Evolutionary conservation across 2,797 vertebrate species (phyloP), one percentile per base, ranked within the genome.

Genomic region (Sphaeramia orbicularis): DNA sequence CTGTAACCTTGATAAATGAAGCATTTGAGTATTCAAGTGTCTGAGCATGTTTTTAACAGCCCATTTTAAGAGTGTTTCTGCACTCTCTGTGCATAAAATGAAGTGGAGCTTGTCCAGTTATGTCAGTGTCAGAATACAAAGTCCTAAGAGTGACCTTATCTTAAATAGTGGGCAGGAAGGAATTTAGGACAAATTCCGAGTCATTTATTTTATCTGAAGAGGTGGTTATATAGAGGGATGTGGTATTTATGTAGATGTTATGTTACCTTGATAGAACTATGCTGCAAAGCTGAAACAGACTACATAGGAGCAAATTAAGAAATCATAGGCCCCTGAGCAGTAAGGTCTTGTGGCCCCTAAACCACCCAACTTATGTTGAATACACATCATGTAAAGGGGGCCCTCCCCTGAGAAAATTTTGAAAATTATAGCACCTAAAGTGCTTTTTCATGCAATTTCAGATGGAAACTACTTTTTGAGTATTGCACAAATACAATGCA

Each of bases 1-100:
- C 84, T 72, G 75, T 71, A 81, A 85, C 78, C 32, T 47, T 82
- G 83, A 91, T 77, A 88, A 90, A 90, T 91, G 78, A 89, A 85
- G 84, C 77, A 74, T 83, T 84, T 77, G 84, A 85, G 85, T 78
- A 77, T 85, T 82, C 71, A 76, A 87, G 85, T 86, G 84, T 86
- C 70, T 78, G 68, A 87, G 81, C 78, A 77, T 62, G 73, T 86
- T 90, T 84, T 71, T 57, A 67, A 52, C 72, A 70, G 78, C 61
- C 74, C 74, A 76, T 82, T 88, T 85, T 83, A 81, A 80, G 61
- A 58, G 77, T 6, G 53, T 80, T 78, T 80, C 86, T 79, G 67
- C 66, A 74, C 68, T 71, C 43, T 30, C 37, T 57, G 57, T 67
- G 65, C 69, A 80, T 81, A 71, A 86, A 89, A 83, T 50, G n/a